These are phyloP conservation scores for Sparidentex hasta DNA, from an alignment of 2,797 vertebrate species.

Conservation along the genomic window DNA sequence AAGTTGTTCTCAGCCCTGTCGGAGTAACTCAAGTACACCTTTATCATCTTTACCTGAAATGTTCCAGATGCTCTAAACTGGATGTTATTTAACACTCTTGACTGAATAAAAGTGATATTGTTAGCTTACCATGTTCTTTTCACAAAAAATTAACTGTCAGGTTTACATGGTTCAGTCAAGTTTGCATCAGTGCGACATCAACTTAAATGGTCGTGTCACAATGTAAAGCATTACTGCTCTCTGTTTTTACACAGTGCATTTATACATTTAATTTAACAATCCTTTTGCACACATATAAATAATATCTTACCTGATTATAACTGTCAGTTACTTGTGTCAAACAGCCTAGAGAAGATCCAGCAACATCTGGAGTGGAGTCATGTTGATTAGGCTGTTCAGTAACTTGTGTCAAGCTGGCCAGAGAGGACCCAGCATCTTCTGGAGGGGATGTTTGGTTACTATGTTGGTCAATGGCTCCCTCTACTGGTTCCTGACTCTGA, in stretches of 20 bases:
- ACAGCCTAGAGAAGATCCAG: not conserved
- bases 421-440: not conserved
- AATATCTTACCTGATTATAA: conserved; percentile 46
- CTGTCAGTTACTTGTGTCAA: not conserved
- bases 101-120: too few species aligned
- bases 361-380: not conserved
- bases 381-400: not conserved
- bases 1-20: not conserved
- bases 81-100: not conserved
- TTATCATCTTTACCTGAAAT: not conserved
- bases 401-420: not conserved
- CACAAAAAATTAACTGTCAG: too few species aligned
- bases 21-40: not conserved
- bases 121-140: too few species aligned
- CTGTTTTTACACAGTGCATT: not conserved
- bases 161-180: not conserved
- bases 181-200: too few species aligned
- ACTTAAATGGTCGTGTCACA: not conserved
- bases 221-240: not conserved
- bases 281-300: not conserved
- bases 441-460: not conserved
- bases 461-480: conserved; percentile 4
- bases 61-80: not conserved
- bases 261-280: not conserved
- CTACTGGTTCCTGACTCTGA: conserved; percentile 34